Percentiles rank a stretch among this genome's conserved stretches.
phyloP scores from a whole-genome alignment of 2,888 invertebrate genomes.

The Unio delphinus region DNA sequence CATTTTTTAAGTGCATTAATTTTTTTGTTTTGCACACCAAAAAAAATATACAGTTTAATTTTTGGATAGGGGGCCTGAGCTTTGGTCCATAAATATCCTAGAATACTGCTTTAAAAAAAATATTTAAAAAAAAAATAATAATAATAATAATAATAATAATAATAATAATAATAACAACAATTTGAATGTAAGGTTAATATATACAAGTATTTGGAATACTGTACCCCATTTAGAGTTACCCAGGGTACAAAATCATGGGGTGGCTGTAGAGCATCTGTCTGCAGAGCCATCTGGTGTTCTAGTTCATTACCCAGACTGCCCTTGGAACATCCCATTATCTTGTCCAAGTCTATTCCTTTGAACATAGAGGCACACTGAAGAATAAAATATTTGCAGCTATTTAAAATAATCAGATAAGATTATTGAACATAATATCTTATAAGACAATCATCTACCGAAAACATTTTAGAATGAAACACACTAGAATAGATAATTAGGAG shows the following conservation, averaged over 20 bases:
- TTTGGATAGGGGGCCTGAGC: no score
- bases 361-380: conserved; percentile 58
- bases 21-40: no score
- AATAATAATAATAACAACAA: background rate
- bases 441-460: no score
- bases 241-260: conserved; percentile 68
- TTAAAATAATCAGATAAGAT: no score
- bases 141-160: background rate
- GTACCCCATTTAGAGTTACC: conserved; percentile 68
- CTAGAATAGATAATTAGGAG: no score
- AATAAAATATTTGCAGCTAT: background rate
- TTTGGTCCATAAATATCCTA: no score
- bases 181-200: background rate
- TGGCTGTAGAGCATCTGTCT: conserved; percentile 62
- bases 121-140: no score
- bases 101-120: no score
- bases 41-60: no score
- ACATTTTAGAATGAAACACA: no score
- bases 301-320: conserved; percentile 56
- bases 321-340: conserved; percentile 57
- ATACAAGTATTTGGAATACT: conserved; percentile 8
- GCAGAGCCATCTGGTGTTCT: conserved; percentile 66
- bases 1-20: no score
- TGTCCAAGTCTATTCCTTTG: conserved; percentile 35
- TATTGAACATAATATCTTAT: no score